Conservation (phyloP, 1,140 invertebrate species). For the Tenebrio molitor region DNA sequence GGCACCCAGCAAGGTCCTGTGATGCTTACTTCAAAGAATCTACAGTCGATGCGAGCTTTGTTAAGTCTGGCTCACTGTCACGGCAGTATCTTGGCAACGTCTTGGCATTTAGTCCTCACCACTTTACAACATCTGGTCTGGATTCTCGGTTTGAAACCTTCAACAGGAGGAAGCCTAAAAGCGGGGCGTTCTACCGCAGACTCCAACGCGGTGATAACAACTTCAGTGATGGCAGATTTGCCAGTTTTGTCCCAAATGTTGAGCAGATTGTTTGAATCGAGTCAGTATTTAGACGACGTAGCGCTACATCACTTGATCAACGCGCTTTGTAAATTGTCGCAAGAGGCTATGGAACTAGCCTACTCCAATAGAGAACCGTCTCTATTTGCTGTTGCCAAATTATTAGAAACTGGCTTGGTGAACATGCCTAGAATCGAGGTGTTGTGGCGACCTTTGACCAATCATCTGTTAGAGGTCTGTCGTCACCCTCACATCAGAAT, state of each 20-base stretch:
- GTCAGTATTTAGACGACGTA: constrained; percentile 93
- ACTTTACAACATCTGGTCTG: constrained; percentile 97
- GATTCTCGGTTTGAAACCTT: constrained; percentile 97
- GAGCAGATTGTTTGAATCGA: constrained; percentile 94
- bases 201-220: constrained; percentile 94
- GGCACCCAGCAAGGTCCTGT: constrained; percentile 93
- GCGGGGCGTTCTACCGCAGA: constrained; percentile 79
- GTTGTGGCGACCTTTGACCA: constrained; percentile 96
- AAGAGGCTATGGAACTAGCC: constrained; percentile 97
- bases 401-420: constrained; percentile 95
- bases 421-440: constrained; percentile 95
- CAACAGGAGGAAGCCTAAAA: constrained; percentile 92
- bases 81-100: constrained; percentile 91
- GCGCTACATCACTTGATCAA: constrained; percentile 97
- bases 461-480: constrained; percentile 95
- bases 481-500: constrained; percentile 95
- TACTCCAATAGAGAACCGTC: constrained; percentile 97
- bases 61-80: constrained; percentile 92
- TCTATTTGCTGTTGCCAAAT: constrained; percentile 96
- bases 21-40: constrained; percentile 97
- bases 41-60: constrained; percentile 95
- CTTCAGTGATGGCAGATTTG: constrained; percentile 95
- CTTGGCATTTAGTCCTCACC: constrained; percentile 96
- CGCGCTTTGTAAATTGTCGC: constrained; percentile 95
- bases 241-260: constrained; percentile 94